Conservation (phyloP, 2,888 invertebrate genomes). For the Leptogaster cylindrica region DNA sequence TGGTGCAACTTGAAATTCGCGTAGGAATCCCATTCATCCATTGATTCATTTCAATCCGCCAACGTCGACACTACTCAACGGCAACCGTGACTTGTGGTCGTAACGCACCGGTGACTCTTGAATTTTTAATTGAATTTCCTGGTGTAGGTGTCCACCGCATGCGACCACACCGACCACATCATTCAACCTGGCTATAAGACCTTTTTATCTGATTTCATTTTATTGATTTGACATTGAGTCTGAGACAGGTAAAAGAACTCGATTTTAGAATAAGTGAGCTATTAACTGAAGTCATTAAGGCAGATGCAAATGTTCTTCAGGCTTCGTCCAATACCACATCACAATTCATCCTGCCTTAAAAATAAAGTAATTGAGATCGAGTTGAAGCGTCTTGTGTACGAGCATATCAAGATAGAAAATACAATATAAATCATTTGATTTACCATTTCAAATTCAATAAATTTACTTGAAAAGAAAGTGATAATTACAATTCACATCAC, state of each 20-base stretch:
- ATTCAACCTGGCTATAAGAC: conserved; percentile 20
- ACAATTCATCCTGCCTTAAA: too few relatives aligned
- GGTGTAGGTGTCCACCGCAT: conserved; percentile 39
- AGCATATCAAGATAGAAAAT: too few relatives aligned
- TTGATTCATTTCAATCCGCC: conserved; percentile 38
- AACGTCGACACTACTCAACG: conserved; percentile 21
- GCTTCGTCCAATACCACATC: too few relatives aligned
- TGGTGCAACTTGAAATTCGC: conserved; percentile 28
- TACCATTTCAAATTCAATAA: too few relatives aligned
- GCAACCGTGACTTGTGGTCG: conserved; percentile 27
- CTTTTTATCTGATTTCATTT: conserved; percentile 12
- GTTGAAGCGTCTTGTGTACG: too few relatives aligned
- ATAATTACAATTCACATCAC: too few relatives aligned
- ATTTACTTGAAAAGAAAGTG: too few relatives aligned
- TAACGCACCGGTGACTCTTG: conserved; percentile 42
- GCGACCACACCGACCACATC: conserved; percentile 8
- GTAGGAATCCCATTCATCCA: conserved; percentile 45
- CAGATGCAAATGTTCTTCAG: too few relatives aligned
- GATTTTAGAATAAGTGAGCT: conserved; percentile 4
- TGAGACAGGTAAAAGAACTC: conserved; percentile 26
- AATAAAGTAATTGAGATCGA: too few relatives aligned
- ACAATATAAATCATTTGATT: too few relatives aligned
- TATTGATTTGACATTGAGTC: conserved; percentile 23
- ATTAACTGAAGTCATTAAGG: conserved; percentile 13
- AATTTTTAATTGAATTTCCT: conserved; percentile 46